A percentile compares a stretch with the other conserved stretches of the same genome.
Conservation (phyloP, 2,888 invertebrate genomes). For the Schizotus pectinicornis region DNA sequence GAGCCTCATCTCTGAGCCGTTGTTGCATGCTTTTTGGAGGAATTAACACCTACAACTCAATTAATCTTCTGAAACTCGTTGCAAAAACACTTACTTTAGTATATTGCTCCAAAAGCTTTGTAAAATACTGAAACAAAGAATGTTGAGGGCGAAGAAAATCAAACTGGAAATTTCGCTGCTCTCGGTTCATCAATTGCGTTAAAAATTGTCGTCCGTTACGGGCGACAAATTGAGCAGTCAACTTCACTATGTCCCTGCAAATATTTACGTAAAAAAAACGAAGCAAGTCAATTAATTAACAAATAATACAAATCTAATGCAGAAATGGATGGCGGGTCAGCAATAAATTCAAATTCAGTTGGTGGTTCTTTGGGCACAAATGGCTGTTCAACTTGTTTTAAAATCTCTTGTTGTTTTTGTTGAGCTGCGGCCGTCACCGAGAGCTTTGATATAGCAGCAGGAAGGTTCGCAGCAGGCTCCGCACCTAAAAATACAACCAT, state of each 20-base stretch:
- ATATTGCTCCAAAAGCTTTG: constrained; percentile 96
- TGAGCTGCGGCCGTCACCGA: constrained; percentile 79
- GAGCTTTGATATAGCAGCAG: constrained; percentile 61
- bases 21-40: constrained; percentile 91
- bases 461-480: constrained; percentile 58
- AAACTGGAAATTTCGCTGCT: constrained; percentile 97
- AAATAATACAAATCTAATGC: constrained; percentile 87
- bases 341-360: constrained; percentile 89
- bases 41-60: constrained; percentile 71
- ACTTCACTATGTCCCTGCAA: constrained; percentile 90
- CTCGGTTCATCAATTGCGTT: constrained; percentile 97
- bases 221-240: constrained; percentile 99
- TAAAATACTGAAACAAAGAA: constrained; percentile 97
- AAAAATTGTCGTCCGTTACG: constrained; percentile 97
- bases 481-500: constrained; percentile 49
- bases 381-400: constrained; percentile 85
- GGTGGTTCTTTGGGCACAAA: constrained; percentile 93
- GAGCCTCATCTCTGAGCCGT: constrained; percentile 79
- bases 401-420: constrained; percentile 84
- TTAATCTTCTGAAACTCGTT: constrained; percentile 2
- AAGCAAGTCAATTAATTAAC: constrained; percentile 9
- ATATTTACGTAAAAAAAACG: constrained; percentile 22
- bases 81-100: constrained; percentile 73
- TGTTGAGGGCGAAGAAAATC: constrained; percentile 99
- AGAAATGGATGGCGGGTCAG: constrained; percentile 98